Percentiles rank a stretch among this genome's conserved stretches.
Evolutionary conservation across 2,797 vertebrate genomes (phyloP).

Genomic region (Malurus splendens): DNA sequence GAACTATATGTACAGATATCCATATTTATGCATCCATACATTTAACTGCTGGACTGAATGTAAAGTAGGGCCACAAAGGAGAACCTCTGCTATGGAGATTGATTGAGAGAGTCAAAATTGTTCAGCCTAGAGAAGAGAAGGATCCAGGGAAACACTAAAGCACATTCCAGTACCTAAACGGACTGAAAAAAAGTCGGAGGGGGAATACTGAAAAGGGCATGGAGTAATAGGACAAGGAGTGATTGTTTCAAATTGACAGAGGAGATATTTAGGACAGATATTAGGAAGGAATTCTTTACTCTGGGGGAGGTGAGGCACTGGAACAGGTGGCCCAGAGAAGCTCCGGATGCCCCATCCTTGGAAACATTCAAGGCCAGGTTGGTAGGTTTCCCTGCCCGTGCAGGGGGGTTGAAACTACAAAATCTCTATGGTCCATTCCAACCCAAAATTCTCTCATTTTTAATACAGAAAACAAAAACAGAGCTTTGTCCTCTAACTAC

Average conservation of each 20-base stretch:
- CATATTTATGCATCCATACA: background rate
- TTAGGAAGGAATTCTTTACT: background rate
- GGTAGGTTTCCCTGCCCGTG: background rate
- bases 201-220: background rate
- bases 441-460: background rate
- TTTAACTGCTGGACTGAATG: background rate
- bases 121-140: background rate
- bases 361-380: background rate
- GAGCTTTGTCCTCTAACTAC: background rate
- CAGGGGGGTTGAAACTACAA: background rate
- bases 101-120: background rate
- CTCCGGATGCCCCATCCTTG: background rate
- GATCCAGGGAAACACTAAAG: background rate
- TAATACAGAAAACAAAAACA: background rate
- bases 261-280: background rate
- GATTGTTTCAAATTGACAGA: background rate
- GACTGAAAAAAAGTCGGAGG: background rate
- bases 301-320: background rate
- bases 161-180: background rate
- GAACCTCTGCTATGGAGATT: background rate
- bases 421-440: too few relatives aligned
- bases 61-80: background rate
- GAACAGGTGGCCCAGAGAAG: background rate
- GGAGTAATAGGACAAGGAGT: too few relatives aligned
- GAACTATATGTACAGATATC: background rate